Evolutionary conservation across 2,113 vertebrate species (phyloP), one percentile per base, ranked within the genome.

Genomic region (Erythrolamprus reginae): DNA sequence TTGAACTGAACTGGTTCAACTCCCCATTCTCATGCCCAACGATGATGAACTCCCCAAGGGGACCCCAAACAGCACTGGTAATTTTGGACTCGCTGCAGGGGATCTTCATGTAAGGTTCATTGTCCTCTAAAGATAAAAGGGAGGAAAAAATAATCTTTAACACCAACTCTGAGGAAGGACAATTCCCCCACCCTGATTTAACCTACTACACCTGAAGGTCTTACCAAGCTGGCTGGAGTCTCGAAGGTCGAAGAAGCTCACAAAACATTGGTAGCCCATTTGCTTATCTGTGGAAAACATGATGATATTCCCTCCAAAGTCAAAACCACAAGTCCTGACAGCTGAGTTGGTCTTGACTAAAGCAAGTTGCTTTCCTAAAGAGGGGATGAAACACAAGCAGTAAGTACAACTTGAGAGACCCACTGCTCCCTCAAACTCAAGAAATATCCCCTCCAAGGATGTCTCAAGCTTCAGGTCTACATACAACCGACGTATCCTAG

Each of bases 281-380:
- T 99, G 99, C 93, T 99, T 99, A 94, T 99, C 99, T 0, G 99
- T 99, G 91, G 99, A 99, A 90, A 99, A 99, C 99, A 99, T 99
- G 96, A 99, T 98, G 97, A 99, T 99, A 95, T 99, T 99, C 23
- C 99, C 99, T 4, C 98, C 99, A 15, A 99, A 99, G 96, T 99
- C 99, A 48, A 99, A 99, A 90, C 99, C 99, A 0, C 99, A 99
- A 0, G 98, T 99, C 84, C 99, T 98, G 24, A 99, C 99, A 0
- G 99, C 99, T 0, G 99, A 99, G 96, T 98, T 99, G 92, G 99
- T 99, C 90, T 99, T 96, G 93, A 99, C 97, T 53, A 98, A 96
- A 2, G 98, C 98, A 17, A 99, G 96, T 96, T 99, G 99, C 97
- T 99, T 99, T 51, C 99, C 99, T 99, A 90, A 12, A 45, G 4